Conservation (phyloP, 1,140 invertebrate genomes). For the Amphibalanus amphitrite region DNA sequence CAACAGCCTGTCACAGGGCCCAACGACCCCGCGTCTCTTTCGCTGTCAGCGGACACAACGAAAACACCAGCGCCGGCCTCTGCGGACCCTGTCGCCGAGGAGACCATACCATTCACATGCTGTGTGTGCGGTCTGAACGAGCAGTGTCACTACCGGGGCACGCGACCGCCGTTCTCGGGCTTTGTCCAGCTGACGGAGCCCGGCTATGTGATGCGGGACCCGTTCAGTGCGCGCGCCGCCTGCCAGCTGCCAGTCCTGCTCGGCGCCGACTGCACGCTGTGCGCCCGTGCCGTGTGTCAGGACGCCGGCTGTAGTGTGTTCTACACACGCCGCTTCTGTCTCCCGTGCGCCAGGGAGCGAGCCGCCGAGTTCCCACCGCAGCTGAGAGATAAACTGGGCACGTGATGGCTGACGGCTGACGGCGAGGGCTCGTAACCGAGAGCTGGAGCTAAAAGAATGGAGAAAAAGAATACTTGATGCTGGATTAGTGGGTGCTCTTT, state of each 20-base stretch:
- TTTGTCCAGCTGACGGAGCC: not conserved
- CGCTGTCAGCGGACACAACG: too few relatives aligned
- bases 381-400: slow-evolving; percentile 23
- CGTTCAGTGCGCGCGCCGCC: slow-evolving; percentile 43
- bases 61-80: too few relatives aligned
- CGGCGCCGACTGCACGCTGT: slow-evolving; percentile 51
- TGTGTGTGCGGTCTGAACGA: not conserved
- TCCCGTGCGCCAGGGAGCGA: slow-evolving; percentile 40
- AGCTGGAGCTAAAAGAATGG: too few relatives aligned
- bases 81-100: too few relatives aligned
- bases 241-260: slow-evolving; percentile 49
- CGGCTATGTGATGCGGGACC: slow-evolving; percentile 58
- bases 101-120: not conserved
- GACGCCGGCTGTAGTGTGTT: slow-evolving; percentile 56
- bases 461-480: too few relatives aligned
- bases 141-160: not conserved
- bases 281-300: slow-evolving; percentile 48
- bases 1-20: too few relatives aligned
- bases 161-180: not conserved
- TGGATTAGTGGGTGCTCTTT: too few relatives aligned
- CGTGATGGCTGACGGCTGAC: not conserved
- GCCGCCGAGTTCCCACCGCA: slow-evolving; percentile 43
- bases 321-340: slow-evolving; percentile 52
- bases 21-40: too few relatives aligned
- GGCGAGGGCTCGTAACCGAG: too few relatives aligned